These are phyloP conservation scores for Recurvirostra avosetta DNA, from an alignment of 2,113 vertebrate species.

Conservation along the genomic window DNA sequence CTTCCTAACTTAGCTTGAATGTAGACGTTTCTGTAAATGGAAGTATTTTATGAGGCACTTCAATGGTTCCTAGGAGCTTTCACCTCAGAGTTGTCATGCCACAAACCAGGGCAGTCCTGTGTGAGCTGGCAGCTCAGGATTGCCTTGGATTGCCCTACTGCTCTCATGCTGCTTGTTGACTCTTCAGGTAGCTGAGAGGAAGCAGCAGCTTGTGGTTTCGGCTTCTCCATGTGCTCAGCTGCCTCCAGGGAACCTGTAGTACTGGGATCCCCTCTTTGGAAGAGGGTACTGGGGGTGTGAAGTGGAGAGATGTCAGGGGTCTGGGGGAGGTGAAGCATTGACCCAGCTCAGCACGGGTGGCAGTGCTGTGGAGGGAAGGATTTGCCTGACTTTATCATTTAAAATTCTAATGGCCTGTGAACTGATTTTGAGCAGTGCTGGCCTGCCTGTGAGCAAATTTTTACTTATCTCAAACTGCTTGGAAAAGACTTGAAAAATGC, in stretches of 20 bases:
- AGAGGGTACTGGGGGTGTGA: neutral
- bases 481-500: neutral
- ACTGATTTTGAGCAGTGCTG: neutral
- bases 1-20: neutral
- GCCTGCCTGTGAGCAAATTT: neutral
- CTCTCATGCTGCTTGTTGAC: rapidly evolving
- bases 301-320: neutral
- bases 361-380: neutral
- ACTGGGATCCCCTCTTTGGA: neutral
- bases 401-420: neutral
- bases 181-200: neutral
- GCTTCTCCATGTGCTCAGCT: neutral
- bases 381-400: neutral
- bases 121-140: neutral
- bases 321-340: neutral
- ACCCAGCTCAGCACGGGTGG: neutral
- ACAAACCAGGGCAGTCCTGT: neutral
- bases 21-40: neutral
- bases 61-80: neutral
- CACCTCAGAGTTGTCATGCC: neutral
- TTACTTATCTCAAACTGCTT: neutral
- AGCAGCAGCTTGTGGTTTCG: neutral
- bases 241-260: neutral
- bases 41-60: neutral
- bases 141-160: neutral